phyloP scores from a whole-genome alignment of 2,113 vertebrate species.

The Toxotes chatareus region DNA sequence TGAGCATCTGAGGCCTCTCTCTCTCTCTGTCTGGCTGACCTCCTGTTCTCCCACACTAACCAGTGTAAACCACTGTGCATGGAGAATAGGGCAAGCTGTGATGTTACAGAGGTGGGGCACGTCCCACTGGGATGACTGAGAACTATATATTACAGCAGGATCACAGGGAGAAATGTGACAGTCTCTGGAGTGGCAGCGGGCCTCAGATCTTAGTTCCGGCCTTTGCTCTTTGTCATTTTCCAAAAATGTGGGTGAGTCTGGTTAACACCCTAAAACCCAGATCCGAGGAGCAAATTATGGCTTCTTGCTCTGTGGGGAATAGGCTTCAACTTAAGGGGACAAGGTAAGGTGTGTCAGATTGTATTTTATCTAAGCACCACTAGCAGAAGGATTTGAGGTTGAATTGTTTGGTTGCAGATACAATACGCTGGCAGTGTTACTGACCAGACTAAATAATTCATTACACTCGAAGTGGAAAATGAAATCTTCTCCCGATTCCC shows the following conservation, averaged over 20 bases:
- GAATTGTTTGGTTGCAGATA: conserved; percentile 33
- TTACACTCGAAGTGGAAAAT: not conserved
- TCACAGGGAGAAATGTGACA: conserved; percentile 62
- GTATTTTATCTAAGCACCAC: conserved; percentile 34
- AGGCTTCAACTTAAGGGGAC: conserved; percentile 32
- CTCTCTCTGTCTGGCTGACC: conserved; percentile 54
- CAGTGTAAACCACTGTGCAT: conserved; percentile 27
- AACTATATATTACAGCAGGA: conserved; percentile 46
- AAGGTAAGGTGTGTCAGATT: conserved; percentile 14
- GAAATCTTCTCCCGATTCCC: not conserved
- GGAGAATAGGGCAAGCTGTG: conserved; percentile 26
- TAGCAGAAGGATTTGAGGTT: conserved; percentile 22
- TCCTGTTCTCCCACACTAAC: conserved; percentile 49
- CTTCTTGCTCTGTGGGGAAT: conserved; percentile 73
- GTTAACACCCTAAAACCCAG: conserved; percentile 84
- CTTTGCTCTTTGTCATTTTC: conserved; percentile 79
- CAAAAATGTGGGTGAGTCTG: conserved; percentile 86
- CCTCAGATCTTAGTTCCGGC: conserved; percentile 75
- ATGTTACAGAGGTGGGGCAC: conserved; percentile 52
- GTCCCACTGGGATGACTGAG: conserved; percentile 55
- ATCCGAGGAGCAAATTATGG: conserved; percentile 70
- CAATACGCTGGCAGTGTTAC: conserved; percentile 23
- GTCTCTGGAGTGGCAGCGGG: conserved; percentile 57
- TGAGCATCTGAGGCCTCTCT: conserved; percentile 66
- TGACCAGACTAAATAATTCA: conserved; percentile 26